Evolutionary conservation across 2,797 vertebrate genomes (phyloP).

Genomic region (Hylomyscus alleni): DNA sequence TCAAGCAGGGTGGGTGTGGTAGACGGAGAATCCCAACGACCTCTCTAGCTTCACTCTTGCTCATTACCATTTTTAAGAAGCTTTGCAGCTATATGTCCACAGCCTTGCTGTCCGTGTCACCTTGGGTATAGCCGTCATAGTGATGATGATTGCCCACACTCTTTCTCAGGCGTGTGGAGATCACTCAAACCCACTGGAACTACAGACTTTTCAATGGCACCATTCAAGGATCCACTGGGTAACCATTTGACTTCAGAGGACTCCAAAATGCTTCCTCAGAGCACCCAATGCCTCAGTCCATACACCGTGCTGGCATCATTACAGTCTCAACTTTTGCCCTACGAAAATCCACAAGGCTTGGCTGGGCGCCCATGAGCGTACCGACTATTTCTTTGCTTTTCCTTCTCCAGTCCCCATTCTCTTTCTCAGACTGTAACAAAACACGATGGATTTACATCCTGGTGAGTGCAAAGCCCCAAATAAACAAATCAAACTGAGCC

Average conservation of each 20-base stretch:
- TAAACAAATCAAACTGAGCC: not conserved
- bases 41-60: not conserved
- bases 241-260: not conserved
- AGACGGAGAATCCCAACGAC: not conserved
- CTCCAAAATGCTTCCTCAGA: not conserved
- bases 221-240: not conserved
- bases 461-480: not conserved
- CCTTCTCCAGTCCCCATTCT: not conserved
- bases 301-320: accelerated
- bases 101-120: not conserved
- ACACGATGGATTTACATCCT: not conserved
- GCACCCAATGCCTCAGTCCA: no score
- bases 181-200: not conserved
- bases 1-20: not conserved
- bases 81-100: not conserved
- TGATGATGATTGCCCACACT: no score
- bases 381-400: not conserved
- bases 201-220: not conserved
- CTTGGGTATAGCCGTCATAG: not conserved
- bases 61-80: not conserved
- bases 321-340: not conserved
- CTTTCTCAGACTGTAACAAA: not conserved
- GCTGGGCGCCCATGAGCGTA: not conserved
- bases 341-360: not conserved
- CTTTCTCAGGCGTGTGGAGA: not conserved